Percentiles rank a stretch among this genome's conserved stretches.
Evolutionary conservation across 2,888 invertebrate species (phyloP).

Genomic region (Cantharis lateralis): DNA sequence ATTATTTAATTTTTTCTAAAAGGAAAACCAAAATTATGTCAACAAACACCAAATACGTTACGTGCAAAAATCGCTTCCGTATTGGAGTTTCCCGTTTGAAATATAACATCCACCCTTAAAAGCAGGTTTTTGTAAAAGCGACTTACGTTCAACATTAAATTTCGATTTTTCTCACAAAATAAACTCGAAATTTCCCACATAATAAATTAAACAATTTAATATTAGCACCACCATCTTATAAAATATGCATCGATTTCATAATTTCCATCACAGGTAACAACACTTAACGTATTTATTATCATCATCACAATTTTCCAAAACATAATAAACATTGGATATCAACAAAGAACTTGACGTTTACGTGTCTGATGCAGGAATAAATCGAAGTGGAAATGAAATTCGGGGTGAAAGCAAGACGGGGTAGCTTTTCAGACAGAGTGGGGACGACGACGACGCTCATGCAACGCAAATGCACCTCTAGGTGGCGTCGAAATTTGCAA

Average conservation of each 20-base stretch:
- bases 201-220: neutral
- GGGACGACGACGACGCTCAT: slow-evolving; percentile 4
- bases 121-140: neutral
- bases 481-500: slow-evolving; percentile 13
- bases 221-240: neutral
- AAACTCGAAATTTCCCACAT: neutral
- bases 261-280: slow-evolving; percentile 1
- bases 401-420: slow-evolving; percentile 14
- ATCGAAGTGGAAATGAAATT: slow-evolving; percentile 16
- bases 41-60: neutral
- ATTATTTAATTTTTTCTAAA: neutral
- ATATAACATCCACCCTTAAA: neutral
- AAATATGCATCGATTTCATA: neutral
- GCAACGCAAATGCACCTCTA: slow-evolving; percentile 9
- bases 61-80: neutral
- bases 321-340: neutral
- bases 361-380: slow-evolving; percentile 5
- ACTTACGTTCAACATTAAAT: neutral
- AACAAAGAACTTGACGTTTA: neutral
- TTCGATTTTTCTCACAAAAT: slow-evolving; percentile 1
- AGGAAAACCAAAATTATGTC: neutral
- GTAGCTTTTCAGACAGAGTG: slow-evolving; percentile 8
- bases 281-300: neutral
- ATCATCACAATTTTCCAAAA: neutral
- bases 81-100: neutral